A percentile compares a stretch with the other conserved stretches of the same genome.
Evolutionary conservation across 2,888 invertebrate species (phyloP).

Genomic region (Apomyelois bistriatella): DNA sequence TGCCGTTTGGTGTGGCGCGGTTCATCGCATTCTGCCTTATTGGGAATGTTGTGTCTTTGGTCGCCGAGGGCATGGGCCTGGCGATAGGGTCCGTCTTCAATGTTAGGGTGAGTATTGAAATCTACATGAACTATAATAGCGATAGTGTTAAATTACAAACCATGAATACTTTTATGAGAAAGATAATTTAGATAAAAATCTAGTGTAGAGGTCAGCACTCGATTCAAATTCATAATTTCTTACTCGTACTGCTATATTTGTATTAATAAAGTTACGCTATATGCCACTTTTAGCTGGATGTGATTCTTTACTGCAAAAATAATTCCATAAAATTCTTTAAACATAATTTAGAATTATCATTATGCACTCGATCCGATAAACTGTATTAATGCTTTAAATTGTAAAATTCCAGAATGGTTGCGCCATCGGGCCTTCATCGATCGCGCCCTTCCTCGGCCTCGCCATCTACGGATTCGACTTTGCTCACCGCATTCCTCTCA

Average conservation of each 20-base stretch:
- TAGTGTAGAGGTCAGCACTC: too few species aligned
- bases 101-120: constrained; percentile 75
- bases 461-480: constrained; percentile 86
- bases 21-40: constrained; percentile 84
- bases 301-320: too few species aligned
- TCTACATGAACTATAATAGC: background rate
- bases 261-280: too few species aligned
- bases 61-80: constrained; percentile 88
- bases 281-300: too few species aligned
- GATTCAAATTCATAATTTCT: too few species aligned
- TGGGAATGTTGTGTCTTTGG: constrained; percentile 84
- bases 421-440: constrained; percentile 82
- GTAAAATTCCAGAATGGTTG: constrained; percentile 81
- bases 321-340: too few species aligned
- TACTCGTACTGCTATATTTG: too few species aligned
- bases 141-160: too few species aligned
- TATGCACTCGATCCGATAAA: too few species aligned
- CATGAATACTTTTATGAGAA: too few species aligned
- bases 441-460: constrained; percentile 83
- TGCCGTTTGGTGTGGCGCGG: constrained; percentile 83
- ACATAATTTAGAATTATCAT: too few species aligned
- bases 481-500: constrained; percentile 80
- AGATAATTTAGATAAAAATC: too few species aligned
- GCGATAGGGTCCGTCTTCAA: constrained; percentile 86
- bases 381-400: background rate